phyloP scores from a whole-genome alignment of 2,797 vertebrate genomes.

The Brotogeris chrysoptera region DNA sequence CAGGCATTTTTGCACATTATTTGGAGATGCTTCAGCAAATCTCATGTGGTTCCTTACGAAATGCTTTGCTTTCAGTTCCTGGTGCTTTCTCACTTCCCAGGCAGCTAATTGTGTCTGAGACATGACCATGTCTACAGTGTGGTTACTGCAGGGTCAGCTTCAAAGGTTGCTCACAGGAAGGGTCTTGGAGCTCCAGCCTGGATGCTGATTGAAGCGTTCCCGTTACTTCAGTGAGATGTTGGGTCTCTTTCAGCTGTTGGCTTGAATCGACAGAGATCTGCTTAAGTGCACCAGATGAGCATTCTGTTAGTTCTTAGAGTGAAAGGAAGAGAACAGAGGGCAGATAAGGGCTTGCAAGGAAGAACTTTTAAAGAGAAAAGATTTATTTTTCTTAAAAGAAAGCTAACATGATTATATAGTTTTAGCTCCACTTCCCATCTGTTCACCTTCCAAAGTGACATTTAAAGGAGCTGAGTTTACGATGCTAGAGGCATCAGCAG shows the following conservation, averaged over 20 bases:
- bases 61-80: neutral
- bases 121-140: accelerated
- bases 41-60: neutral
- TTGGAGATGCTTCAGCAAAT: neutral
- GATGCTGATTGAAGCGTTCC: neutral
- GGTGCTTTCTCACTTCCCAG: neutral
- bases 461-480: conserved; percentile 48
- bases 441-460: conserved; percentile 63
- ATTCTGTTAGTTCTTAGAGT: neutral
- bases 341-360: neutral
- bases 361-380: neutral
- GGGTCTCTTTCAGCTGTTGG: neutral
- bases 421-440: conserved; percentile 58
- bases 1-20: neutral
- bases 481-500: conserved; percentile 43
- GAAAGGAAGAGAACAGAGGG: neutral
- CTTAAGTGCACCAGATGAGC: neutral
- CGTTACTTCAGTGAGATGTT: neutral
- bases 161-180: neutral
- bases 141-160: neutral
- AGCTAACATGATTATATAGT: neutral
- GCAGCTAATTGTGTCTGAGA: neutral
- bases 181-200: neutral
- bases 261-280: neutral
- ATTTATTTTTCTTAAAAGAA: neutral